A percentile compares a stretch with the other conserved stretches of the same genome.
These are phyloP conservation scores for Lytechinus variegatus DNA, from an alignment of 35 echinoderm and acorn worm genomes.

Conservation along the genomic window DNA sequence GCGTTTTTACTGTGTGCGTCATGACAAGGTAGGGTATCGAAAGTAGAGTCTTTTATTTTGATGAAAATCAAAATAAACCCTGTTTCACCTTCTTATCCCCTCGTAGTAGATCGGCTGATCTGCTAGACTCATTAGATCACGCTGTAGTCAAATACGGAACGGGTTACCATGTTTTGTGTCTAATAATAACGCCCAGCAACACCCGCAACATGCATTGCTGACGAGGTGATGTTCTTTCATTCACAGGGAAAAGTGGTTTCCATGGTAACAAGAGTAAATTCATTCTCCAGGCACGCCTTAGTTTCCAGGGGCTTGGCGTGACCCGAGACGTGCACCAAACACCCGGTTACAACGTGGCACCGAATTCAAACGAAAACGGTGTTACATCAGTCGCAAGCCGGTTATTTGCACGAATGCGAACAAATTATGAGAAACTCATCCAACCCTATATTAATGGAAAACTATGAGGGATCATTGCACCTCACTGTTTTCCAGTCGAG, in stretches of 20 bases:
- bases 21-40: neutral
- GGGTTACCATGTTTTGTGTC: neutral
- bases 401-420: too few species aligned
- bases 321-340: neutral
- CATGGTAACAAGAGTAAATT: neutral
- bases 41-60: neutral
- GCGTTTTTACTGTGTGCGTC: too few species aligned
- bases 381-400: too few species aligned
- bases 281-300: neutral
- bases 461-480: too few species aligned
- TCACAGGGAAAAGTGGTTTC: neutral
- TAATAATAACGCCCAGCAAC: conserved; percentile 22
- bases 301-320: neutral
- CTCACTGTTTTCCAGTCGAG: too few species aligned
- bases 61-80: neutral
- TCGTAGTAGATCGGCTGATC: neutral
- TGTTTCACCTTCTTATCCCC: neutral
- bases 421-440: too few species aligned
- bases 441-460: too few species aligned
- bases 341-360: neutral
- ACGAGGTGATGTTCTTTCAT: neutral
- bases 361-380: too few species aligned
- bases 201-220: neutral
- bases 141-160: neutral
- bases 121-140: neutral